Conservation (phyloP, 2,888 invertebrate genomes). For the Andrena fulva region DNA sequence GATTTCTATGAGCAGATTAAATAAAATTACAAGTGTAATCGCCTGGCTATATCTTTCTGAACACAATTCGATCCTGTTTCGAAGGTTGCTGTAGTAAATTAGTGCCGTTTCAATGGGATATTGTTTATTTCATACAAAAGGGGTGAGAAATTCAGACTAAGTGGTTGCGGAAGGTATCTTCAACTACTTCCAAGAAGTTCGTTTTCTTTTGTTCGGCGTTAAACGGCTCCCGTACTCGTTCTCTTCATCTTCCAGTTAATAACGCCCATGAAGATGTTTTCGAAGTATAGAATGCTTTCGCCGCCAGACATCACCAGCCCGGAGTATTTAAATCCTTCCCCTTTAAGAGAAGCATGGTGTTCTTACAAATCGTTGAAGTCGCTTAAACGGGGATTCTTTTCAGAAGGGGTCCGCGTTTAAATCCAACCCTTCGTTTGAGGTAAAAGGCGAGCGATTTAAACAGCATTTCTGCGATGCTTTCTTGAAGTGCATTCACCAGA, state of each 20-base stretch:
- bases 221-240: too few relatives aligned
- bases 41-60: too few relatives aligned
- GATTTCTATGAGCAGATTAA: neutral
- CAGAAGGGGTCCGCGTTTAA: neutral
- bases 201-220: neutral
- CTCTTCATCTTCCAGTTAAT: too few relatives aligned
- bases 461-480: slow-evolving; percentile 12
- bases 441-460: slow-evolving; percentile 12
- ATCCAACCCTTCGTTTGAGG: slow-evolving; percentile 7
- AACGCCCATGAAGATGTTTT: neutral
- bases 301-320: too few relatives aligned
- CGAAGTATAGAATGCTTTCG: neutral
- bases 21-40: neutral
- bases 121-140: too few relatives aligned
- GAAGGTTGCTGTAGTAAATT: too few relatives aligned
- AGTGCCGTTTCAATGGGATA: too few relatives aligned
- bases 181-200: neutral
- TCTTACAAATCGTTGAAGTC: neutral
- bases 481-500: neutral
- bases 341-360: neutral
- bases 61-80: too few relatives aligned
- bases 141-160: too few relatives aligned
- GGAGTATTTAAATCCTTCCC: neutral
- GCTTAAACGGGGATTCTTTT: neutral
- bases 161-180: too few relatives aligned